Percentiles rank a stretch among this genome's conserved stretches.
Evolutionary conservation across 2,113 vertebrate genomes (phyloP).

Genomic region (Mus spicilegus): DNA sequence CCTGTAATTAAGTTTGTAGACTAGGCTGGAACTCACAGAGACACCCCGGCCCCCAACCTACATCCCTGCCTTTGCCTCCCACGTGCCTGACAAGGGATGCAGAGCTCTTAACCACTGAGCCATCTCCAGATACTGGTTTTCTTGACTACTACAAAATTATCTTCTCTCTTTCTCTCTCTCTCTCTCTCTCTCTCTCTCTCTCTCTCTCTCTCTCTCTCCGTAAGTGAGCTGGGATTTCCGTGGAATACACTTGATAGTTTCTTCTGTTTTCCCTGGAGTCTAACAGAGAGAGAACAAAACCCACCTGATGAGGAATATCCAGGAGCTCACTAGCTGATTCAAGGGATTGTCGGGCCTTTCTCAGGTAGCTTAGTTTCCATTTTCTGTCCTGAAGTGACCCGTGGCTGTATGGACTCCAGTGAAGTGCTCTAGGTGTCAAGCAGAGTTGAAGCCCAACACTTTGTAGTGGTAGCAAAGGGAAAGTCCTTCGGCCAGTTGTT

Average conservation of each 20-base stretch:
- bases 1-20: too few species aligned
- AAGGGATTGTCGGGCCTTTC: not conserved
- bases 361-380: not conserved
- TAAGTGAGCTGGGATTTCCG: not conserved
- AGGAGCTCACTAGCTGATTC: not conserved
- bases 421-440: not conserved
- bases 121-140: not conserved
- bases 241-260: slow-evolving; percentile 20
- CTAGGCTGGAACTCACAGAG: too few species aligned
- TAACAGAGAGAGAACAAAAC: not conserved
- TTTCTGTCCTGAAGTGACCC: not conserved
- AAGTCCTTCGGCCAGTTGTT: not conserved
- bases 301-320: not conserved
- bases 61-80: too few species aligned
- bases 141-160: not conserved
- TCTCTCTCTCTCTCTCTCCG: too few species aligned
- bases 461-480: not conserved
- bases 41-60: too few species aligned
- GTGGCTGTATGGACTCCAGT: not conserved
- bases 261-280: slow-evolving; percentile 2
- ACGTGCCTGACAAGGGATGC: not conserved
- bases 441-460: not conserved
- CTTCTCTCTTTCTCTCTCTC: not conserved
- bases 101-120: not conserved
- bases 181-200: too few species aligned